Evolutionary conservation across 2,797 vertebrate genomes (phyloP).

Genomic region (Pampus argenteus): DNA sequence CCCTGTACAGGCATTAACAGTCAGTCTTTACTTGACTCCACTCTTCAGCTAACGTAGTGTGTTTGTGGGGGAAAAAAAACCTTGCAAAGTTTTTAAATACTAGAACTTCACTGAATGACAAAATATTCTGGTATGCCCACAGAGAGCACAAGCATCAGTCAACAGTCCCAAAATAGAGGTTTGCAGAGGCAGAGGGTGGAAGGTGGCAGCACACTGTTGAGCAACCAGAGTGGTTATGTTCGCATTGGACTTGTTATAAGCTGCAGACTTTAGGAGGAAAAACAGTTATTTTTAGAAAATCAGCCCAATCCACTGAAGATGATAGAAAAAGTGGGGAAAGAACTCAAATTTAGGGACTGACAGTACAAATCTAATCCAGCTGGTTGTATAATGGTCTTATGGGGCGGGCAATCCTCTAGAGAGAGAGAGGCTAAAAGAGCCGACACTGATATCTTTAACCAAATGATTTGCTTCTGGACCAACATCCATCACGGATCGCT

Average conservation of each 20-base stretch:
- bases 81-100: slow-evolving; percentile 16
- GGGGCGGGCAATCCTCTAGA: slow-evolving; percentile 9
- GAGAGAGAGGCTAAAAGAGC: slow-evolving; percentile 11
- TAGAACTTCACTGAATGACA: slow-evolving; percentile 48
- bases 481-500: slow-evolving; percentile 25
- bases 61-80: neutral
- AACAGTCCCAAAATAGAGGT: slow-evolving; percentile 72
- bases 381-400: slow-evolving; percentile 34
- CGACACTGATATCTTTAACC: slow-evolving; percentile 4
- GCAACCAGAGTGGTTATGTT: slow-evolving; percentile 54
- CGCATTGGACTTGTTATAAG: slow-evolving; percentile 58
- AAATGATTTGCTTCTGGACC: slow-evolving; percentile 5
- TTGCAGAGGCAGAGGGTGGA: slow-evolving; percentile 74
- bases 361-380: slow-evolving; percentile 50
- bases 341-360: slow-evolving; percentile 30
- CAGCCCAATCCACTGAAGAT: slow-evolving; percentile 34
- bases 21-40: neutral
- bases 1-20: slow-evolving; percentile 41
- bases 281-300: slow-evolving; percentile 74
- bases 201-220: slow-evolving; percentile 54
- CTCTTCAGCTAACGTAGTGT: slow-evolving; percentile 33
- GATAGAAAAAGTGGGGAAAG: slow-evolving; percentile 33
- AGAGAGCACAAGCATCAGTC: slow-evolving; percentile 58
- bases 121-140: slow-evolving; percentile 45
- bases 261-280: slow-evolving; percentile 40